Percentiles rank a stretch among this genome's conserved stretches.
These are phyloP conservation scores for Pentalonia nigronervosa DNA, from an alignment of 1,140 invertebrate genomes.

Conservation along the genomic window DNA sequence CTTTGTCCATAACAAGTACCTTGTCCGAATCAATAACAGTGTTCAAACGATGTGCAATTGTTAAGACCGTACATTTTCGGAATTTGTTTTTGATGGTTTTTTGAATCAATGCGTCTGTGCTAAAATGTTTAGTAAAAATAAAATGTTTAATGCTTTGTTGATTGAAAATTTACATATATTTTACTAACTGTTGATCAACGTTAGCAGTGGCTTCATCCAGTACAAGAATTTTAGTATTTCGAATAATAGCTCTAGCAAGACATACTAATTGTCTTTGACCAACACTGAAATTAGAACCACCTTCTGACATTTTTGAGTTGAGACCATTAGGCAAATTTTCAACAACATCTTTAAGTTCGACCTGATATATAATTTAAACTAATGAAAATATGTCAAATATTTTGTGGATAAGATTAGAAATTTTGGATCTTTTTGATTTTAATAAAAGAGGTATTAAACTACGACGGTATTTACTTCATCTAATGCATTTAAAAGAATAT, in stretches of 20 bases:
- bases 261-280: slow-evolving; percentile 88
- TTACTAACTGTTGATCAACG: slow-evolving; percentile 78
- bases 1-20: slow-evolving; percentile 76
- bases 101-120: slow-evolving; percentile 75
- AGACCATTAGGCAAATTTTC: slow-evolving; percentile 60
- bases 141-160: not conserved
- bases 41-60: not conserved
- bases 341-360: slow-evolving; percentile 61
- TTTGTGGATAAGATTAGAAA: not conserved
- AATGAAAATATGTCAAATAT: not conserved
- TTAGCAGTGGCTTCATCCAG: slow-evolving; percentile 79
- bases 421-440: not conserved
- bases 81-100: slow-evolving; percentile 76
- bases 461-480: slow-evolving; percentile 64
- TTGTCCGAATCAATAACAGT: not conserved
- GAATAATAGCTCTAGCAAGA: slow-evolving; percentile 79
- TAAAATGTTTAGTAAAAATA: slow-evolving; percentile 61
- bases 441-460: not conserved
- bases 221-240: slow-evolving; percentile 76
- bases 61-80: slow-evolving; percentile 70
- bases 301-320: slow-evolving; percentile 63
- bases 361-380: slow-evolving; percentile 48
- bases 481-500: slow-evolving; percentile 69
- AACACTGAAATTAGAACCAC: slow-evolving; percentile 82
- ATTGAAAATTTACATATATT: not conserved